phyloP scores from a whole-genome alignment of 1,140 invertebrate genomes.

The Zaprionus tsacasi region DNA sequence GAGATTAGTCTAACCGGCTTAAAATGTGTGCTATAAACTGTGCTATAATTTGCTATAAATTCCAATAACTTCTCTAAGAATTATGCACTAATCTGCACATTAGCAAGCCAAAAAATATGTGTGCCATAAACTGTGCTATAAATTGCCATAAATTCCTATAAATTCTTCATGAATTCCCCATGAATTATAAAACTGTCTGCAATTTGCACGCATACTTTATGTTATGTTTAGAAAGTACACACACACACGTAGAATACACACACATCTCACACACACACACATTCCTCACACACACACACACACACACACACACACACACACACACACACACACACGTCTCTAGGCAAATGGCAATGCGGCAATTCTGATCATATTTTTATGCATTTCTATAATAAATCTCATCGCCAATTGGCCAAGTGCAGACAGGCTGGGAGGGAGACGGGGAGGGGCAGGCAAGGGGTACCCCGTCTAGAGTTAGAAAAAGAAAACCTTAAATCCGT shows the following conservation, averaged over 20 bases:
- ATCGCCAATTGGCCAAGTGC: slow-evolving; percentile 67
- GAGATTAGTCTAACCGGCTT: too few relatives aligned
- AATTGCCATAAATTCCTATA: slow-evolving; percentile 15
- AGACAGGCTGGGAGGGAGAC: slow-evolving; percentile 14
- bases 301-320: slow-evolving; percentile 15
- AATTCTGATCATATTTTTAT: slow-evolving; percentile 69
- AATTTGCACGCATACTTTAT: slow-evolving; percentile 35
- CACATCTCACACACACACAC: not conserved
- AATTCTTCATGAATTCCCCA: slow-evolving; percentile 6
- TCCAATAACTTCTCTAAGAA: not conserved
- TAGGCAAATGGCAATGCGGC: slow-evolving; percentile 37
- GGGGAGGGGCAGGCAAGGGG: not conserved
- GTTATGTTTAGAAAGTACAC: slow-evolving; percentile 32
- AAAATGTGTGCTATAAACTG: not conserved
- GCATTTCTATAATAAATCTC: slow-evolving; percentile 81
- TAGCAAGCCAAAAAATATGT: too few relatives aligned
- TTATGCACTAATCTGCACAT: too few relatives aligned
- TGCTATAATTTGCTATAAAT: not conserved
- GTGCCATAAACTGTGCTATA: not conserved
- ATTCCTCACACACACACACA: not conserved
- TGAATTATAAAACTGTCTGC: slow-evolving; percentile 31
- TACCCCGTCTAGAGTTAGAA: slow-evolving; percentile 23
- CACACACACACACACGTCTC: slow-evolving; percentile 11
- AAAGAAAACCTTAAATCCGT: slow-evolving; percentile 71
- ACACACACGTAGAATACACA: not conserved